phyloP scores from a whole-genome alignment of 1,140 invertebrate species.

The Drosophila sulfurigaster region DNA sequence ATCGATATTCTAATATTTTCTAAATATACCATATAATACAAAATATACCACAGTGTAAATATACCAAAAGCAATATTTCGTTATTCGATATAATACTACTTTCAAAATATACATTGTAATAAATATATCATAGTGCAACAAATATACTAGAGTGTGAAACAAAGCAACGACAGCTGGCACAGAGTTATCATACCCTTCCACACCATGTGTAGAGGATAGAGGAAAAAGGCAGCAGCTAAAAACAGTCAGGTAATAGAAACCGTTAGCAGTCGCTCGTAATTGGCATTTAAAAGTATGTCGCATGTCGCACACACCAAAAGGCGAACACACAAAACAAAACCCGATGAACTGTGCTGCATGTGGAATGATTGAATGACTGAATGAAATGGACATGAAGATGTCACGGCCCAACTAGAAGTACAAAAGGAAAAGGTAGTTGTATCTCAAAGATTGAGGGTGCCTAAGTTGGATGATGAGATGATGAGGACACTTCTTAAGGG shows the following conservation, averaged over 20 bases:
- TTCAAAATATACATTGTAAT: too few relatives aligned
- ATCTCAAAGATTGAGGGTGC: constrained; percentile 15
- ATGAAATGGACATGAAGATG: constrained; percentile 52
- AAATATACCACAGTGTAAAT: too few relatives aligned
- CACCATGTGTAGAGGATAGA: too few relatives aligned
- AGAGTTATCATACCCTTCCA: too few relatives aligned
- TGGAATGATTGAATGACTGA: constrained; percentile 16
- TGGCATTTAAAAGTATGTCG: constrained; percentile 82
- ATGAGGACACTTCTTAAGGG: background rate
- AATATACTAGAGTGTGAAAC: too few relatives aligned
- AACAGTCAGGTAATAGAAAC: constrained; percentile 60
- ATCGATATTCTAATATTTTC: too few relatives aligned
- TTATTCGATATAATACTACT: too few relatives aligned
- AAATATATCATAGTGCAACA: too few relatives aligned
- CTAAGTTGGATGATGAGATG: constrained; percentile 13
- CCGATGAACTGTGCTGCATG: constrained; percentile 52
- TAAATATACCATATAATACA: too few relatives aligned
- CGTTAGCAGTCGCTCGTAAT: constrained; percentile 74
- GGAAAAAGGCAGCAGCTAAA: background rate
- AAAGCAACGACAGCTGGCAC: too few relatives aligned
- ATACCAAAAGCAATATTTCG: too few relatives aligned
- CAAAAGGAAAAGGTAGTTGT: background rate
- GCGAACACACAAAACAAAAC: constrained; percentile 11
- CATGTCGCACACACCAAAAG: constrained; percentile 43
- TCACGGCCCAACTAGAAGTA: constrained; percentile 20